A percentile compares a stretch with the other conserved stretches of the same genome.
Conservation (phyloP, 2,797 vertebrate species). For the Sebastes itinus region DNA sequence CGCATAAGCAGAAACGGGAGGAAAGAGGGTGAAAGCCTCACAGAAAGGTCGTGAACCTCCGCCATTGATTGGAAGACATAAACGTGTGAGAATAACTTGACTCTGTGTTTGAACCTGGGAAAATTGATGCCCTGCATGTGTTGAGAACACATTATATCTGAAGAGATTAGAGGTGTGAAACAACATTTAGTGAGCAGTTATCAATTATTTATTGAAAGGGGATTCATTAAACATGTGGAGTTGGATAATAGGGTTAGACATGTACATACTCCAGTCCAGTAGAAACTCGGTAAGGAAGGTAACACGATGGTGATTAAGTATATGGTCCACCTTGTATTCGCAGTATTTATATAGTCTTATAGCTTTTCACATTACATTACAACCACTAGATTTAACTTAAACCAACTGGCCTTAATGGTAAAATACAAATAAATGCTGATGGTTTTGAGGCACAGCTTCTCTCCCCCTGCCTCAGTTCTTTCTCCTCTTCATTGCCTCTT, state of each 20-base stretch:
- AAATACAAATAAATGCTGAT: background rate
- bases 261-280: background rate
- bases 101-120: constrained; percentile 14
- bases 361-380: background rate
- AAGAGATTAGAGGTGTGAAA: constrained; percentile 8
- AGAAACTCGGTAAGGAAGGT: background rate
- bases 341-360: background rate
- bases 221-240: background rate
- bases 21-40: background rate
- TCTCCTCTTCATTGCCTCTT: background rate
- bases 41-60: background rate
- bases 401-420: background rate
- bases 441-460: background rate
- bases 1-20: background rate
- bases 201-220: background rate
- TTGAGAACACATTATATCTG: background rate
- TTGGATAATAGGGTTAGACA: background rate
- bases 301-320: background rate
- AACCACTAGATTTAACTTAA: background rate
- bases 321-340: background rate
- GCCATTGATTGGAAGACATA: constrained; percentile 2
- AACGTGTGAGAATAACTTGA: constrained; percentile 30
- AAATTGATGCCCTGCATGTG: constrained; percentile 8
- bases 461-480: background rate
- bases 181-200: background rate